A percentile compares a stretch with the other conserved stretches of the same genome.
These are phyloP conservation scores for Rotaria magnacalcarata DNA, from an alignment of 2,888 invertebrate species.

Conservation along the genomic window DNA sequence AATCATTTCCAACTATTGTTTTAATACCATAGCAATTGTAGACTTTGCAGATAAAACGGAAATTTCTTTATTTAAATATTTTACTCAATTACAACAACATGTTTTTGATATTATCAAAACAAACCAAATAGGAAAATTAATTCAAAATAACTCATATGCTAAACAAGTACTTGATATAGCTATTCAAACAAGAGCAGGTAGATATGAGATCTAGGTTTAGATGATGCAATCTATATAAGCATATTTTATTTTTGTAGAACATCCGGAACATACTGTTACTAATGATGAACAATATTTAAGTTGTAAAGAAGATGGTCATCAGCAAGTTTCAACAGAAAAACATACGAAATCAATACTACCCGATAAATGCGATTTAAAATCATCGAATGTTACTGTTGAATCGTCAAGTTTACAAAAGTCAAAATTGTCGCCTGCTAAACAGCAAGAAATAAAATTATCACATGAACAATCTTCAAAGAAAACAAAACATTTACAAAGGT, in stretches of 20 bases:
- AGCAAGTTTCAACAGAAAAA: not conserved
- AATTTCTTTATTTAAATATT: constrained; percentile 19
- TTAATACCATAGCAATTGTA: not conserved
- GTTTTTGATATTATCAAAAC: not conserved
- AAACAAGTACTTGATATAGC: constrained; percentile 20
- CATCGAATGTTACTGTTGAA: not conserved
- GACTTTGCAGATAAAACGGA: not conserved
- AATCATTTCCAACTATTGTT: not conserved
- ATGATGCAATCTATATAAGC: not conserved
- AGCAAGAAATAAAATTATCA: not conserved
- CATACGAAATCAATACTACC: not conserved
- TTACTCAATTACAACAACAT: constrained; percentile 1
- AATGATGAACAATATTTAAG: constrained; percentile 1
- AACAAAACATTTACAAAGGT: not conserved
- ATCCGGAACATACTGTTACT: not conserved
- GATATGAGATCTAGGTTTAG: not conserved
- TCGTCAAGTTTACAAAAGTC: not conserved
- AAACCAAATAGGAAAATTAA: constrained; percentile 5
- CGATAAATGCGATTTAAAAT: not conserved
- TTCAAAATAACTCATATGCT: constrained; percentile 12
- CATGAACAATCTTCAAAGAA: not conserved
- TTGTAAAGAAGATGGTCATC: not conserved
- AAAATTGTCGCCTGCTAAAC: not conserved
- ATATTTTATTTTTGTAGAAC: not conserved
- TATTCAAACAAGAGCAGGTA: constrained; percentile 1